Evolutionary conservation across 92 coral and sea anemone genomes (phyloP), one percentile per base, ranked within the genome.

Genomic region (Bergia puertoricense): DNA sequence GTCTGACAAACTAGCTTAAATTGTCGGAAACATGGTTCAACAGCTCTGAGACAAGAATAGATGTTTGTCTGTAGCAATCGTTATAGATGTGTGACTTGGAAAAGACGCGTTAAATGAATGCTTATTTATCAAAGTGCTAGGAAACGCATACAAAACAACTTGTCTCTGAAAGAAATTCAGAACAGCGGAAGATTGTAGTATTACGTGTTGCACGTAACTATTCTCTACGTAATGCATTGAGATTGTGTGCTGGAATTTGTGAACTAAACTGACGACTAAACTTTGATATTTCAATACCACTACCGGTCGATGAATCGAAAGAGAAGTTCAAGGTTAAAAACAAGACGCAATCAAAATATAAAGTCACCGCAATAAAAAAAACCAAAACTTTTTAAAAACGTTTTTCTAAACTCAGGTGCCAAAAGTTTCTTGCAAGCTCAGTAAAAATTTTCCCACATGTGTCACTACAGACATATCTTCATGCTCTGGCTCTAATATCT

Each of bases 1-100:
- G 45, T 81, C 50, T 59, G 15, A 80, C 37, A 54, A 75, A 1
- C 30, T 30, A 30, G 30, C 39, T n/a, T 38, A 8, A 39, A 74
- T 15, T 79, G 69, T 51, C 69, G 83, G 83, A 79, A 50, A 37
- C 83, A 39, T 18, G 65, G 36, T 79, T 79, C 69, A 79, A 50
- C 42, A 38, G 48, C 43, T 50, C 83, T 36, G 20, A 82, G 62
- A 42, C 37, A 43, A 5, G 48, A 36, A 80, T 15, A 81, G 4
- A 54, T 54, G 14, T 54, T 54, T 54, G 59, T 54, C 59, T 6
- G 82, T 50, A 56, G 46, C 57, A 69, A 45, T n/a, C 39, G 50
- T 7, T 6, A 11, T 16, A 80, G 85, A 80, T 39, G 67, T 8
- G 80, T 10, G 6, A 16, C 80, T 76, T 43, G n/a, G 48, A 39